Percentiles rank a stretch among this genome's conserved stretches.
phyloP scores from a whole-genome alignment of 2,797 vertebrate genomes.

The Parauchenoglanis punctatus region DNA sequence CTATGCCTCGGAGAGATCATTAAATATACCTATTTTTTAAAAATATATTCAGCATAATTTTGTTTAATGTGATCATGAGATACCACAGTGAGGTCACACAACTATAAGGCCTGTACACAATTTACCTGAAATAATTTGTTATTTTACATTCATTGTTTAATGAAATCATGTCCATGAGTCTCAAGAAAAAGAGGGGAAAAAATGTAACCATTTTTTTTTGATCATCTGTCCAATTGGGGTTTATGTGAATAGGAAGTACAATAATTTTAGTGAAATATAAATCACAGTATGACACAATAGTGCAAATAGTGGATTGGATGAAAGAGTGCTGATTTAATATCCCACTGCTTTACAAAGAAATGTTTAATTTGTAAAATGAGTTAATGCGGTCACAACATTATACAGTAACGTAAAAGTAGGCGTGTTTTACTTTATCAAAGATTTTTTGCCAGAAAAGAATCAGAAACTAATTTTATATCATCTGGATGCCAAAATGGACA shows the following conservation, averaged over 20 bases:
- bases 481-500: not conserved
- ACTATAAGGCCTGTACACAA: not conserved
- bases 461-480: not conserved
- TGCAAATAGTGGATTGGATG: not conserved
- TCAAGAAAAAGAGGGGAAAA: not conserved
- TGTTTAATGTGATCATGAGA: not conserved
- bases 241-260: not conserved
- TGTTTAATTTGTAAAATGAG: not conserved
- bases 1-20: not conserved
- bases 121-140: not conserved
- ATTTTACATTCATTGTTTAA: not conserved
- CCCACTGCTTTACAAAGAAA: not conserved
- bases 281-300: not conserved
- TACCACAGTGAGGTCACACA: not conserved
- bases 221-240: not conserved
- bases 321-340: not conserved
- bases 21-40: not conserved
- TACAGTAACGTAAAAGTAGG: not conserved
- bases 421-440: not conserved
- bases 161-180: not conserved
- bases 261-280: not conserved
- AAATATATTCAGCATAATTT: not conserved
- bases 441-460: not conserved
- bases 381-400: not conserved
- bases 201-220: not conserved